Evolutionary conservation across 1,140 invertebrate genomes (phyloP), one percentile per base, ranked within the genome.

Genomic region (Drosophila obscura): DNA sequence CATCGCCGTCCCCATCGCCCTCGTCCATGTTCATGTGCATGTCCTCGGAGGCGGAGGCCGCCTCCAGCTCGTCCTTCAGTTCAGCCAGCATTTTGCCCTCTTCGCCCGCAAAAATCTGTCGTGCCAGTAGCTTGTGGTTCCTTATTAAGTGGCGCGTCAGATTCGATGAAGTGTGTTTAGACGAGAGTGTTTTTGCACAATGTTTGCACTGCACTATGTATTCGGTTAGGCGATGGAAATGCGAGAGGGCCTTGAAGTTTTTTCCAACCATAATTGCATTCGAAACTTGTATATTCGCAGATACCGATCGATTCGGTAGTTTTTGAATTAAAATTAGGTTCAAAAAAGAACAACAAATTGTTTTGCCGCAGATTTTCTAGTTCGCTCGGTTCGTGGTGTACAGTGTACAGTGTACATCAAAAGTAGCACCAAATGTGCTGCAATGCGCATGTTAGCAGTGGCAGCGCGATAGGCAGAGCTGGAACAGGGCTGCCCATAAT

Each of bases 201-300:
- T 85, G 78, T 44, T 90, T 90, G 68, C 88, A 90, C 66, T 83
- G 80, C 55, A 88, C 83, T 45, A 89, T 73, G 52, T 88, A 88
- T 52, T 88, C 83, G 15, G 80, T 83, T 1, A 88, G 56, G 9
- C 83, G 84, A 48, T 88, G 80, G 44, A 88, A 88, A 22, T 88
- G 83, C n/a, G 76, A 58, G 15, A 89, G 59, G 7, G 84, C 80
- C 64, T 88, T 88, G 48, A 75, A 78, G 55, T 88, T 88, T 28
- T 82, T 82, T 50, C 83, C 83, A 56, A 88, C 83, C 83, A 88
- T 88, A 51, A 50, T 78, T 63, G 52, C 49, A 28, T 74, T 39
- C 31, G 41, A 31, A 15, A 22, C n/a, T 48, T 43, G 28, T 8
- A 41, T 53, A 43, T 49, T 57, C 59, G 45, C 26, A 22, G 7